Percentiles rank a stretch among this genome's conserved stretches.
These are phyloP conservation scores for Caradrina kadenii DNA, from an alignment of 2,888 invertebrate species.

Conservation along the genomic window DNA sequence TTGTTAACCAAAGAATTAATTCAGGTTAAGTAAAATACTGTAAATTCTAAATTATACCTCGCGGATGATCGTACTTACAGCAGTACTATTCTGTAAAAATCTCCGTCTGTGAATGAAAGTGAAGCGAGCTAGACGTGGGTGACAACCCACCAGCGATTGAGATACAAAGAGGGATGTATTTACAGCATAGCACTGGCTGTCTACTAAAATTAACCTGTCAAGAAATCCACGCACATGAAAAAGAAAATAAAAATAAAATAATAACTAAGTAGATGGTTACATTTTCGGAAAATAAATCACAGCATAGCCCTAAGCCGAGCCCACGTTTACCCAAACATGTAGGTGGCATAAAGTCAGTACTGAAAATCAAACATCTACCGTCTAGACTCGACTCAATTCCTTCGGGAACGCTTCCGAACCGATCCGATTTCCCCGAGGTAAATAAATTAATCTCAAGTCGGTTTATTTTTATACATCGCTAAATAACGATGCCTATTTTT, in stretches of 20 bases:
- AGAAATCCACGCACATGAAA: neutral
- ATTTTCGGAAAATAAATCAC: neutral
- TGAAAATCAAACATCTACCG: conserved; percentile 75
- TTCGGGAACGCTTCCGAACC: conserved; percentile 70
- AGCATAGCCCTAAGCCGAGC: conserved; percentile 16
- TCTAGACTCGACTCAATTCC: conserved; percentile 78
- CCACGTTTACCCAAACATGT: conserved; percentile 35
- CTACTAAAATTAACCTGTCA: too few relatives aligned
- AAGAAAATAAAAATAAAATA: conserved; percentile 4
- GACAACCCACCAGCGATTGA: too few relatives aligned
- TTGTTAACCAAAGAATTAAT: neutral
- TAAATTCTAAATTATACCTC: too few relatives aligned
- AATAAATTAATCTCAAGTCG: conserved; percentile 77
- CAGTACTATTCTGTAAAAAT: too few relatives aligned
- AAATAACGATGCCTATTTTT: conserved; percentile 44
- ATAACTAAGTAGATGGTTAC: neutral
- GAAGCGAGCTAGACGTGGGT: too few relatives aligned
- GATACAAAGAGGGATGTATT: too few relatives aligned
- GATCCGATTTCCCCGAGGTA: conserved; percentile 73
- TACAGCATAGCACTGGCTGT: too few relatives aligned
- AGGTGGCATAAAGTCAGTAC: conserved; percentile 54
- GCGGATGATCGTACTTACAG: too few relatives aligned
- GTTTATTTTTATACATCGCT: conserved; percentile 73
- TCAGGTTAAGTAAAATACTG: neutral
- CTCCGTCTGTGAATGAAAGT: too few relatives aligned